These are phyloP conservation scores for Castor canadensis DNA, from an alignment of 2,113 vertebrate species.

Conservation along the genomic window DNA sequence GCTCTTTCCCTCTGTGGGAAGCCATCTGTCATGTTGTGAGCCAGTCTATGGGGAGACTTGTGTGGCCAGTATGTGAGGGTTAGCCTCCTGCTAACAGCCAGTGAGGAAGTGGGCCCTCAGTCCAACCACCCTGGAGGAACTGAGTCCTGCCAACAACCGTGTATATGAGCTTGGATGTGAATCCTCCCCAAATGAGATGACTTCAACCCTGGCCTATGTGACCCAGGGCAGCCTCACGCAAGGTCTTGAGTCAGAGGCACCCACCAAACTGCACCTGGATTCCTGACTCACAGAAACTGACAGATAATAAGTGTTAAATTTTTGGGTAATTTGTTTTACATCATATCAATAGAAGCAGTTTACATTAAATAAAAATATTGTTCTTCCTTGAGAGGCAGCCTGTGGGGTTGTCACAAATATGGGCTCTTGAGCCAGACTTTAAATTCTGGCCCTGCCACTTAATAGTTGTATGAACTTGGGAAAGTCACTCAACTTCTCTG, in stretches of 20 bases:
- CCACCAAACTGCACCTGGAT: not conserved
- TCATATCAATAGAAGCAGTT: not conserved
- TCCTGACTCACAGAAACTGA: not conserved
- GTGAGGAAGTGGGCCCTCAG: not conserved
- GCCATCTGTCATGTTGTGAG: not conserved
- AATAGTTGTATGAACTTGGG: not conserved
- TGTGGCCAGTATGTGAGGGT: not conserved
- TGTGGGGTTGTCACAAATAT: not conserved
- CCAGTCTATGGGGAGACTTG: not conserved
- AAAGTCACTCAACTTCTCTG: not conserved
- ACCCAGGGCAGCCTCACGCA: not conserved
- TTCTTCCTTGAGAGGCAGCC: not conserved
- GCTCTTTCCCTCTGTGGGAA: not conserved
- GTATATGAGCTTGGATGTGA: not conserved
- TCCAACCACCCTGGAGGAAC: not conserved
- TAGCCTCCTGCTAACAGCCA: not conserved
- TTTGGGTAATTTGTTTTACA: not conserved
- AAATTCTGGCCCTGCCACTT: not conserved
- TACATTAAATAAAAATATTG: not conserved
- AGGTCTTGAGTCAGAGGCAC: not conserved
- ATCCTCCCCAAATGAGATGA: not conserved
- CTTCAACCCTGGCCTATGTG: not conserved
- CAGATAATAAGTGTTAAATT: not conserved
- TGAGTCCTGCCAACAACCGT: rapidly evolving
- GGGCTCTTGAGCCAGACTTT: not conserved